phyloP scores from a whole-genome alignment of 2,113 vertebrate species.

The Nothoprocta perdicaria region DNA sequence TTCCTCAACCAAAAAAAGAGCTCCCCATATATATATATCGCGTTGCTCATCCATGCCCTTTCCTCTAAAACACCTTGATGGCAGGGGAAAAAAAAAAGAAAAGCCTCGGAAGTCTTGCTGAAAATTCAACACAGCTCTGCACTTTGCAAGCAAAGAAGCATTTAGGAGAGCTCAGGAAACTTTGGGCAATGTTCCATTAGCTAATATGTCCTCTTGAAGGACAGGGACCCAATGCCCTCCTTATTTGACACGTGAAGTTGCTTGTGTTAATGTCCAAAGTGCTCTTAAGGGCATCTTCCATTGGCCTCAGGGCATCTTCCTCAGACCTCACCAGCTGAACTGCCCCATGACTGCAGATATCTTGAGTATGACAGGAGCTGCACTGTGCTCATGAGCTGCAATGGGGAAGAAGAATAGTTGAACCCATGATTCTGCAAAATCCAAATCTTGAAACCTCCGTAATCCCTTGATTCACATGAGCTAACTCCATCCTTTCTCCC shows the following conservation, averaged over 20 bases:
- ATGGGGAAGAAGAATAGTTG: neutral
- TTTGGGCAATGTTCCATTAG: neutral
- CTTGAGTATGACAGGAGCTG: neutral
- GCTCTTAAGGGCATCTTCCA: neutral
- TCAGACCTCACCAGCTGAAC: neutral
- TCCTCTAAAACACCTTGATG: constrained; percentile 55
- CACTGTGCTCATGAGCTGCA: neutral
- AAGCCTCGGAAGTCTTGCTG: neutral
- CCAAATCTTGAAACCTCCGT: neutral
- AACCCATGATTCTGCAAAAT: neutral
- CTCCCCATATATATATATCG: constrained; percentile 33
- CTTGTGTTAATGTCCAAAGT: neutral
- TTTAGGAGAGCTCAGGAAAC: neutral
- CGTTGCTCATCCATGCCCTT: constrained; percentile 21
- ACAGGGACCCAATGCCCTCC: neutral
- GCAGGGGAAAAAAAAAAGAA: neutral
- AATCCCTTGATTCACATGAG: neutral
- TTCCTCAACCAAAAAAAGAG: constrained; percentile 52
- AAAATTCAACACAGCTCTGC: constrained; percentile 18
- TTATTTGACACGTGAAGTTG: neutral
- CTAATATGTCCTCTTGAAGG: neutral
- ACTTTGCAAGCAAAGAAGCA: neutral
- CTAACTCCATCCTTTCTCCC: neutral
- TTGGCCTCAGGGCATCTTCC: neutral
- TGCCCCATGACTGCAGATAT: neutral